Base-by-base conservation (phyloP, 2,888 invertebrate genomes). In the Pemphredon lugubris region DNA sequence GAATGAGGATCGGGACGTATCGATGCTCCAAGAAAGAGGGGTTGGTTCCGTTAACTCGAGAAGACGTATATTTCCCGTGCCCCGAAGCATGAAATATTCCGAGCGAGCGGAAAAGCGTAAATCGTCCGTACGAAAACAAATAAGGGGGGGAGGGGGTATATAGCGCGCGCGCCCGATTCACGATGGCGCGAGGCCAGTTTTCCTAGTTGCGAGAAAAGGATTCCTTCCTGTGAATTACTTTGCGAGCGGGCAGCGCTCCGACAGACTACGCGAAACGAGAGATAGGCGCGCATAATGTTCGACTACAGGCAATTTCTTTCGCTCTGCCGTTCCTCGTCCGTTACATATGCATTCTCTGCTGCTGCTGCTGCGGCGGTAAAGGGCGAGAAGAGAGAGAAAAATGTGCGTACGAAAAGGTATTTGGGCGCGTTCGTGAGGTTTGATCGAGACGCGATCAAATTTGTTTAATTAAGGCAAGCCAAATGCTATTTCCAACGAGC, bases 291-390 rank as follows among this genome's bases (percentile, higher is more conserved):
- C n/a, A 11, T 37, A 32, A 54, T 32, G 48, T 32, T 30, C 44
- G 21, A 32, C 44, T 57, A 45, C 57, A 32, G 39, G 53, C 30
- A 42, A 54, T 69, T 48, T 66, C 58, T 66, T 69, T 65, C 59
- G 65, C 58, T 58, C 39, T 65, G 65, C 37, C 7, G 7, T 47
- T 16, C 20, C 57, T 53, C 65, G 23, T 65, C 65, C 65, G 65
- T 65, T 57, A 57, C 37, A 34, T 16, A 20, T 54, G 54, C 61
- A 47, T 54, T 30, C 34, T 2, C 65, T n/a, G n/a, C n/a, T n/a
- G n/a, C n/a, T n/a, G n/a, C 11, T 30, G 59, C 45, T 18, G 20
- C 59, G 20, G 59, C 26, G 32, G 39, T 42, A 26, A 40, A 26
- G 30, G 14, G 54, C 13, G 13, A 30, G 26, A 21, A 14, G 2